A percentile compares a stretch with the other conserved stretches of the same genome.
Conservation (phyloP, 2,797 vertebrate genomes). For the Buceros bicornis region DNA sequence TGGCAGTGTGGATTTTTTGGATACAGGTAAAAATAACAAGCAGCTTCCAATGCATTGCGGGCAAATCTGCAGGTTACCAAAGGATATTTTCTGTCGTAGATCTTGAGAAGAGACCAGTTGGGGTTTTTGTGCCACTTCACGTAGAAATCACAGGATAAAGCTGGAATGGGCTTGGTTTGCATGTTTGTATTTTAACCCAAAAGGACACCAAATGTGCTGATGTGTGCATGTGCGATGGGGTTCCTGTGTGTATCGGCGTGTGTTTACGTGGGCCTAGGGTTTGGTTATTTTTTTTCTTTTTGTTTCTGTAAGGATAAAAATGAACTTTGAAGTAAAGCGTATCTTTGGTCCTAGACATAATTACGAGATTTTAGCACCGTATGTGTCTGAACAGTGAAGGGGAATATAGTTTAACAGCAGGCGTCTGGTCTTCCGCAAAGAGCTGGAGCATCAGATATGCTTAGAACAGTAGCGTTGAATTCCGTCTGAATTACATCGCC, state of each 20-base stretch:
- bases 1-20: fast-evolving
- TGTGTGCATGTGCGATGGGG: not conserved
- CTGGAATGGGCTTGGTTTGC: not conserved
- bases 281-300: not conserved
- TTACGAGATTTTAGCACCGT: not conserved
- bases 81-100: not conserved
- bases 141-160: not conserved
- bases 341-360: not conserved
- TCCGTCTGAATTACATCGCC: not conserved
- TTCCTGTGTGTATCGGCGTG: not conserved
- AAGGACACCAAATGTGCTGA: not conserved
- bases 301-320: not conserved
- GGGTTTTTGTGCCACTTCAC: not conserved
- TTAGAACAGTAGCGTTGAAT: not conserved
- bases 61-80: not conserved
- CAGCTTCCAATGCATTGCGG: not conserved
- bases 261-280: not conserved
- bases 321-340: not conserved
- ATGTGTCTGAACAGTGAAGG: not conserved
- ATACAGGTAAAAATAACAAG: not conserved
- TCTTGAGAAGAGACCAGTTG: not conserved
- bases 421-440: conserved; percentile 6
- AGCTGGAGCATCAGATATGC: not conserved
- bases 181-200: not conserved
- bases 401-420: not conserved